These are phyloP conservation scores for Spialia ferax DNA, from an alignment of 2,888 invertebrate genomes.

Conservation along the genomic window DNA sequence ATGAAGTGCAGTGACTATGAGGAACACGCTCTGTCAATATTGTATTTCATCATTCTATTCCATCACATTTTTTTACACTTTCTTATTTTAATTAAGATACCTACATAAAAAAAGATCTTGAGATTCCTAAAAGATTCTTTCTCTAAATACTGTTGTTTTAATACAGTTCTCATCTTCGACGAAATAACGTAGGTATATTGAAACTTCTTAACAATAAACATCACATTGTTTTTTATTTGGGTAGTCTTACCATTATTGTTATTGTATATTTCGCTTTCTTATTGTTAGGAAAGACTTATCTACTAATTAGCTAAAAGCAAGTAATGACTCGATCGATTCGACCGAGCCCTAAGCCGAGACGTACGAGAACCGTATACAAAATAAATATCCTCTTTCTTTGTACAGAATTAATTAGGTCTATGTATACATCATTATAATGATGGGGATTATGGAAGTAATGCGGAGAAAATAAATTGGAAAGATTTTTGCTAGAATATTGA, in stretches of 20 bases:
- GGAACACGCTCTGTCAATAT: too few species aligned
- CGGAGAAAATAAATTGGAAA: neutral
- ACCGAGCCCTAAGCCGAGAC: neutral
- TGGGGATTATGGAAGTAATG: neutral
- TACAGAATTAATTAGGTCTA: neutral
- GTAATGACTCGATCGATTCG: neutral
- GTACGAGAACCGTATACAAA: neutral
- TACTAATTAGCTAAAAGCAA: slow-evolving; percentile 2
- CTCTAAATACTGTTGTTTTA: too few species aligned
- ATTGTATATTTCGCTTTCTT: neutral
- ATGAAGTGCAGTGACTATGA: too few species aligned
- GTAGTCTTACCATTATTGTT: neutral
- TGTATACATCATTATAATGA: neutral
- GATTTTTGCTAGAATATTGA: neutral
- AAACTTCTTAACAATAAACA: too few species aligned
- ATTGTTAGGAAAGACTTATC: neutral
- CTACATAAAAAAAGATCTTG: too few species aligned
- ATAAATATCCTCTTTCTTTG: neutral
- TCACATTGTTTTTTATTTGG: too few species aligned
- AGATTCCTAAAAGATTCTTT: too few species aligned
- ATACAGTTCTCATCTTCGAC: too few species aligned
- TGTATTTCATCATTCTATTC: too few species aligned
- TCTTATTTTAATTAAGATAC: too few species aligned
- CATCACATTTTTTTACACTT: too few species aligned
- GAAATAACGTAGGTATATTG: too few species aligned